Evolutionary conservation across 2,113 vertebrate species (phyloP), one percentile per base, ranked within the genome.

Genomic region (Channa argus): DNA sequence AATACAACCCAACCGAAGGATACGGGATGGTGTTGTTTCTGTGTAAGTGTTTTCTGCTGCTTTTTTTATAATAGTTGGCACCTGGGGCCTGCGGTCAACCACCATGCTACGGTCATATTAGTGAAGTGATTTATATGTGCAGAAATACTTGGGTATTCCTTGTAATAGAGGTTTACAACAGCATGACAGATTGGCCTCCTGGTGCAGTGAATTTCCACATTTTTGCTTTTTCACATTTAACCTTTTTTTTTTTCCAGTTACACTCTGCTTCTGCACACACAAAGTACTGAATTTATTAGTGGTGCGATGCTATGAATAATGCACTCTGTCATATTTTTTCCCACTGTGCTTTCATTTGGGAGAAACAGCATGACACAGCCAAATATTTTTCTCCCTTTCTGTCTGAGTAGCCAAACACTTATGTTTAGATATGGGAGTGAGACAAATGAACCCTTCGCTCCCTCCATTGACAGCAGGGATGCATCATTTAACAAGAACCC

Each of bases 121-220:
- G 74, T 55, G 85, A 92, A 89, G 77, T 92, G 92, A 95, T 94
- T 95, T 93, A 93, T 84, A 90, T 79, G 86, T 83, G 87, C 68
- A 67, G 77, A 93, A 89, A 85, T 71, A 24, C 63, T 67, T n/a
- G 36, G 72, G 81, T 82, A 80, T 60, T 70, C 65, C 63, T 62
- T 3, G 73, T 88, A 89, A 89, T 86, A 63, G 85, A 89, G 77
- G 67, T 86, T 87, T 80, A 78, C 54, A 69, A 82, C 89, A 87
- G 73, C 46, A 74, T 92, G 91, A 93, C 80, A 39, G 87, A 91
- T 71, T 72, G 75, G 77, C 66, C 71, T 71, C 63, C 62, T 54
- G 79, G 75, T 75, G 46, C 33, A 77, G 62, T 45, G 72, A 61
- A 47, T 74, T 87, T 85, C 50, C 68, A 61, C 81, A 61, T 86